phyloP scores from a whole-genome alignment of 2,113 vertebrate species.

The Xerus inauris region DNA sequence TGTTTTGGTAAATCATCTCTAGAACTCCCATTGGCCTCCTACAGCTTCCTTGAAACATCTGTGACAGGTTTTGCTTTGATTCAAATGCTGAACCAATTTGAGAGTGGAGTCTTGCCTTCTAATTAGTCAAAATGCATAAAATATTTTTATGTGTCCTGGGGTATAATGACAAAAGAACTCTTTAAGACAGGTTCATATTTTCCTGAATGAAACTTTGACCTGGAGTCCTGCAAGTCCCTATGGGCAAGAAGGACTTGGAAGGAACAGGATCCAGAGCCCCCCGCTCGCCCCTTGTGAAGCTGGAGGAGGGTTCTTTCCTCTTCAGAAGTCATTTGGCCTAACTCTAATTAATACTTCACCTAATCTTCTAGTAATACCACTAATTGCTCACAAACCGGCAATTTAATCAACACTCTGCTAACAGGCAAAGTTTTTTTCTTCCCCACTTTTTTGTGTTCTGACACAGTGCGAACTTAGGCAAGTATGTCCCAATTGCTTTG shows the following conservation, averaged over 20 bases:
- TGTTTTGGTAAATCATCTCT: not conserved
- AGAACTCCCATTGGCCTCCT: not conserved
- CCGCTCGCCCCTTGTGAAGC: not conserved
- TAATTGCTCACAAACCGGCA: conserved; percentile 85
- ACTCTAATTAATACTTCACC: conserved; percentile 87
- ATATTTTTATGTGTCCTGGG: not conserved
- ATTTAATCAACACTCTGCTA: conserved; percentile 86
- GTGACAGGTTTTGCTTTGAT: not conserved
- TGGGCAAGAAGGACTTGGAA: not conserved
- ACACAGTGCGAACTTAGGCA: conserved; percentile 82
- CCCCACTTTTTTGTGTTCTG: conserved; percentile 75
- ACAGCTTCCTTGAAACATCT: not conserved
- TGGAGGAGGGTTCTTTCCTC: conserved; percentile 61
- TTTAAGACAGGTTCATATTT: accelerated
- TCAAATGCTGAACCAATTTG: not conserved
- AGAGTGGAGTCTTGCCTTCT: not conserved
- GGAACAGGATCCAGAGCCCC: not conserved
- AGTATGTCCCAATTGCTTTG: conserved; percentile 86
- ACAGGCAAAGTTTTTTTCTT: conserved; percentile 73
- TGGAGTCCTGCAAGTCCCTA: accelerated
- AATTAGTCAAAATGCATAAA: not conserved
- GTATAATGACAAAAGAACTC: not conserved
- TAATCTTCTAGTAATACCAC: conserved; percentile 84
- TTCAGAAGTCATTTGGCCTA: conserved; percentile 72
- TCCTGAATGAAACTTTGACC: not conserved